Conservation (phyloP, 2,113 vertebrate genomes). For the Siniperca chuatsi region DNA sequence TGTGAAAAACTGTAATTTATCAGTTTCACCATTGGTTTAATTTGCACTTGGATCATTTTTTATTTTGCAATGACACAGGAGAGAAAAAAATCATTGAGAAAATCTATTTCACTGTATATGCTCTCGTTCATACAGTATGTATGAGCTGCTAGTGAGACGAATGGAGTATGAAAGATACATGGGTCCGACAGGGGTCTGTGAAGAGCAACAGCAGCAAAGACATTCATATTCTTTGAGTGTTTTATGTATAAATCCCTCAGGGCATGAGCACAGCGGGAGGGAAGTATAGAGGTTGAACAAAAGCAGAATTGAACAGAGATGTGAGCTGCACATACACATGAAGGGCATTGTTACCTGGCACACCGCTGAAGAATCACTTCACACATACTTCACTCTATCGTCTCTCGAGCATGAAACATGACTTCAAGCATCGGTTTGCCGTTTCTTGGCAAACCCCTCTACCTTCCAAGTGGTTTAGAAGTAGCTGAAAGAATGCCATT, state of each 20-base stretch:
- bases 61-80: not conserved
- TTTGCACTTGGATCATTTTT: not conserved
- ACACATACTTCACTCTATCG: not conserved
- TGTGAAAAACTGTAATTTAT: not conserved
- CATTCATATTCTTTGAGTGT: not conserved
- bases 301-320: not conserved
- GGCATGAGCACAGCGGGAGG: not conserved
- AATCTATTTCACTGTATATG: not conserved
- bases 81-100: not conserved
- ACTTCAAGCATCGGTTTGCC: constrained; percentile 15
- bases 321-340: not conserved
- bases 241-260: not conserved
- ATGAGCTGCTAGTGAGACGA: not conserved
- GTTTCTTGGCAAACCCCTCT: not conserved
- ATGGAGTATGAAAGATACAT: not conserved
- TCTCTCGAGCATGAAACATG: not conserved
- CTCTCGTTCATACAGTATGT: not conserved
- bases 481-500: not conserved
- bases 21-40: not conserved
- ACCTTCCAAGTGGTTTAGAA: not conserved
- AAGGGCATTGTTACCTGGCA: constrained; percentile 3
- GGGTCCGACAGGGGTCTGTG: not conserved
- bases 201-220: constrained; percentile 7
- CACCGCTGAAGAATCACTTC: constrained; percentile 6
- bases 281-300: not conserved